A percentile compares a stretch with the other conserved stretches of the same genome.
These are phyloP conservation scores for Ammodytes dubius DNA, from an alignment of 2,113 vertebrate genomes.

Conservation along the genomic window DNA sequence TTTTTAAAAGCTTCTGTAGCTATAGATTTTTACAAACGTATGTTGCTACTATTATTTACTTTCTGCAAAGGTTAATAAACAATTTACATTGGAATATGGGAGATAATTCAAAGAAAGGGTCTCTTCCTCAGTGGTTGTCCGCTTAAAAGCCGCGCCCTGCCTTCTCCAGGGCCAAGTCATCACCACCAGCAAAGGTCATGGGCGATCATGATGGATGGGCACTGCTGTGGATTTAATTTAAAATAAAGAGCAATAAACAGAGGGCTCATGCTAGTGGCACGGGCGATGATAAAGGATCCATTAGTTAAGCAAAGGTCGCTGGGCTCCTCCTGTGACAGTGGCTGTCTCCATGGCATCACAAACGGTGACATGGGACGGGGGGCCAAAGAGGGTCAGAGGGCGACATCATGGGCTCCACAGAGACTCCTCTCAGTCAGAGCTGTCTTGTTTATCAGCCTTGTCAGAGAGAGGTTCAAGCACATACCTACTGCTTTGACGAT, in stretches of 20 bases:
- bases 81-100: constrained; percentile 10
- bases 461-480: constrained; percentile 75
- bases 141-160: constrained; percentile 57
- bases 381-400: constrained; percentile 60
- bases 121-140: constrained; percentile 23
- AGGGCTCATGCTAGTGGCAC: constrained; percentile 70
- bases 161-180: constrained; percentile 67
- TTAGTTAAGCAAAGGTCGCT: constrained; percentile 90
- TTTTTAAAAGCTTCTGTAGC: too few relatives aligned
- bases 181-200: constrained; percentile 85
- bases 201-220: constrained; percentile 80
- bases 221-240: constrained; percentile 83
- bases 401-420: constrained; percentile 39
- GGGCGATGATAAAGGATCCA: constrained; percentile 77
- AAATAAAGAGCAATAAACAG: constrained; percentile 85
- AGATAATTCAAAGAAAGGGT: constrained; percentile 22
- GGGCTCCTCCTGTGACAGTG: constrained; percentile 78
- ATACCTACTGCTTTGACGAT: constrained; percentile 59
- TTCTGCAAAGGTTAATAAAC: not conserved
- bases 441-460: constrained; percentile 84
- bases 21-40: not conserved
- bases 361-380: constrained; percentile 53
- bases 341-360: constrained; percentile 74
- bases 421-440: constrained; percentile 61
- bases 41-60: not conserved